Conservation (phyloP, 2,113 vertebrate genomes). For the Fukomys damarensis region DNA sequence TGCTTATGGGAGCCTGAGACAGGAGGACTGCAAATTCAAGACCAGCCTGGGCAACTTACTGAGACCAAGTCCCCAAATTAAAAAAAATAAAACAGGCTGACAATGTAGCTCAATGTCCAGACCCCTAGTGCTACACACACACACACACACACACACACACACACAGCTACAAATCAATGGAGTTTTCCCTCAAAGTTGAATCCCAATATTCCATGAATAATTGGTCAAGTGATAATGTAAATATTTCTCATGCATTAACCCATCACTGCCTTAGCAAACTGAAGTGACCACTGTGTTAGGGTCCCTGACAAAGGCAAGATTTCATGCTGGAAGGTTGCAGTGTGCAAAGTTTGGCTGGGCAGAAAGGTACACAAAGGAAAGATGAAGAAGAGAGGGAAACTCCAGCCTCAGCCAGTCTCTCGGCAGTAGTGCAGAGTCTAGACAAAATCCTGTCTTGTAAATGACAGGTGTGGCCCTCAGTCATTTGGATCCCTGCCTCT, state of each 20-base stretch:
- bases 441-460: background rate
- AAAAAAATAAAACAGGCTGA: background rate
- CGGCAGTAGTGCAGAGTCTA: background rate
- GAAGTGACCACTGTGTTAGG: background rate
- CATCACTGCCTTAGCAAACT: background rate
- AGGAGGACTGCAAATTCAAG: background rate
- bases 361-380: background rate
- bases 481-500: background rate
- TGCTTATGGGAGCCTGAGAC: background rate
- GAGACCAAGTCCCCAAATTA: background rate
- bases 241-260: background rate
- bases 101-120: background rate
- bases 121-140: background rate
- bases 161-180: background rate
- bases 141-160: background rate
- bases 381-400: background rate
- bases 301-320: background rate
- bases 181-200: slow-evolving; percentile 31
- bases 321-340: background rate
- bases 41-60: background rate
- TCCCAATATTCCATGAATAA: background rate
- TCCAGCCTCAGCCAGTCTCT: background rate
- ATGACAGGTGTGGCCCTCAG: background rate
- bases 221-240: background rate
- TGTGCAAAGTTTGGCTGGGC: background rate